A percentile compares a stretch with the other conserved stretches of the same genome.
These are phyloP conservation scores for Cheilosia impressa DNA, from an alignment of 2,888 invertebrate genomes.

Conservation along the genomic window DNA sequence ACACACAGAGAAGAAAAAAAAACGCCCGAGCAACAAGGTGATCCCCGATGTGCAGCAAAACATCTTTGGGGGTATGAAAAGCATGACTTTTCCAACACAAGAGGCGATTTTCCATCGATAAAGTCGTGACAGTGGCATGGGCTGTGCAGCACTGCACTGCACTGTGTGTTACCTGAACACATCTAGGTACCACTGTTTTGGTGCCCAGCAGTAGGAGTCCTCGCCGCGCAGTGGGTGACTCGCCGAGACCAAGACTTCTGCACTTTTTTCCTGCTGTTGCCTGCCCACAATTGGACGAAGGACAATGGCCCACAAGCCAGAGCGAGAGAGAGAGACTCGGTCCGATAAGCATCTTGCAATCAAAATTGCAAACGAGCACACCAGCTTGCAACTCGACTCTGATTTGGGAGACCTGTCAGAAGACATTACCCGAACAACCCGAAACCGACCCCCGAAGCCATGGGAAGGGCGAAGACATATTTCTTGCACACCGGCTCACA, in stretches of 20 bases:
- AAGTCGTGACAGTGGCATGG: slow-evolving; percentile 77
- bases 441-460: slow-evolving; percentile 28
- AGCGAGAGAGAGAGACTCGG: slow-evolving; percentile 16
- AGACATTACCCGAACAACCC: slow-evolving; percentile 43
- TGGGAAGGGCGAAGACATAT: slow-evolving; percentile 53
- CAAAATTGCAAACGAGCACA: slow-evolving; percentile 50
- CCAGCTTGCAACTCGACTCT: slow-evolving; percentile 24
- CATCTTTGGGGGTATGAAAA: slow-evolving; percentile 77
- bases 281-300: slow-evolving; percentile 24
- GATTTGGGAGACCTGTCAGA: slow-evolving; percentile 69
- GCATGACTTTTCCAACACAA: slow-evolving; percentile 78
- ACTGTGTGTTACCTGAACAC: slow-evolving; percentile 65
- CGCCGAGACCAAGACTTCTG: slow-evolving; percentile 60
- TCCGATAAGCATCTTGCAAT: slow-evolving; percentile 69
- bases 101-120: slow-evolving; percentile 77
- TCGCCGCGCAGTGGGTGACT: slow-evolving; percentile 74
- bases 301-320: not conserved
- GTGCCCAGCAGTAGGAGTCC: slow-evolving; percentile 70
- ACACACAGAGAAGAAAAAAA: slow-evolving; percentile 3
- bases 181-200: slow-evolving; percentile 74
- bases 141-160: slow-evolving; percentile 17
- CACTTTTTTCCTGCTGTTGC: slow-evolving; percentile 42
- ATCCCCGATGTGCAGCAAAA: slow-evolving; percentile 74
- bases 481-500: slow-evolving; percentile 73
- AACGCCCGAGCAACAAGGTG: slow-evolving; percentile 40